These are phyloP conservation scores for Bugula neritina DNA, from an alignment of 2,888 invertebrate genomes.

Conservation along the genomic window DNA sequence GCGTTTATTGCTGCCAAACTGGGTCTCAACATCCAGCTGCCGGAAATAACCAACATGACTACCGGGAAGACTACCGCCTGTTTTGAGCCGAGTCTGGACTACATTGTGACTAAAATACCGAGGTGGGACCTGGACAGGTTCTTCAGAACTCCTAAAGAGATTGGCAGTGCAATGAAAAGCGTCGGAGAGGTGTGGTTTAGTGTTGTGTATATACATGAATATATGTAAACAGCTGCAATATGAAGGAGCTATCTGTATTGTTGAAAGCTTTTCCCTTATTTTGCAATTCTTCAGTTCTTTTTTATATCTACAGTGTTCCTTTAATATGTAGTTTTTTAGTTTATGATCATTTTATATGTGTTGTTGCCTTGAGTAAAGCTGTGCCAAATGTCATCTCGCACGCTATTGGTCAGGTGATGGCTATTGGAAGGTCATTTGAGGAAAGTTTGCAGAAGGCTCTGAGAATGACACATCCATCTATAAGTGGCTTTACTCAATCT, in stretches of 20 bases:
- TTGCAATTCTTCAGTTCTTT: too few relatives aligned
- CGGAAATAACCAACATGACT: conserved; percentile 41
- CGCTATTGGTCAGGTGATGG: conserved; percentile 50
- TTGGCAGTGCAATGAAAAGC: conserved; percentile 49
- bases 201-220: too few relatives aligned
- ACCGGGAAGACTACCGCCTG: conserved; percentile 44
- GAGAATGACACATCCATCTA: conserved; percentile 44
- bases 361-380: too few relatives aligned
- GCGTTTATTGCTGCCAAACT: conserved; percentile 49
- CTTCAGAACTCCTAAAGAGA: conserved; percentile 39
- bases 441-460: conserved; percentile 48
- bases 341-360: too few relatives aligned
- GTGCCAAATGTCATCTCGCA: too few relatives aligned
- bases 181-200: conserved; percentile 46
- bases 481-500: conserved; percentile 37
- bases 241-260: too few relatives aligned
- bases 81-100: conserved; percentile 49
- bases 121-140: conserved; percentile 49
- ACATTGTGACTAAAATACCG: conserved; percentile 48
- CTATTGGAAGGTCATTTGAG: conserved; percentile 48
- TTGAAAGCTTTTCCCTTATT: too few relatives aligned
- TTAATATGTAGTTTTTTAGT: too few relatives aligned
- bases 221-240: too few relatives aligned
- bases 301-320: too few relatives aligned
- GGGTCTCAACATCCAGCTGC: conserved; percentile 40